Conservation (phyloP, 2,797 vertebrate species). For the Echiichthys vipera region DNA sequence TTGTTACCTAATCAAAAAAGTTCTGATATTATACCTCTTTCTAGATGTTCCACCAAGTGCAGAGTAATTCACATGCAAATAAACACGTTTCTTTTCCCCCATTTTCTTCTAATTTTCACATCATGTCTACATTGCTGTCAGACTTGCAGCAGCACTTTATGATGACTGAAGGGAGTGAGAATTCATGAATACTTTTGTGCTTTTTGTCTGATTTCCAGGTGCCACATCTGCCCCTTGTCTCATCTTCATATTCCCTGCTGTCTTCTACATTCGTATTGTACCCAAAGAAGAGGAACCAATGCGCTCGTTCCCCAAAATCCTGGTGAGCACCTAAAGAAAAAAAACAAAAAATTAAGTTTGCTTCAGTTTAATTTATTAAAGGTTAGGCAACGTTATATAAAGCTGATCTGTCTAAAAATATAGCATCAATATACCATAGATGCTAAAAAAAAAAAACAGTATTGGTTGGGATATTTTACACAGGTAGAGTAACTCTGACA, state of each 20-base stretch:
- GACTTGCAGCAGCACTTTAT: slow-evolving; percentile 9
- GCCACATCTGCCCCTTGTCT: slow-evolving; percentile 97
- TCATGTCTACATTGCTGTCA: background rate
- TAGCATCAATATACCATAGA: too few species aligned
- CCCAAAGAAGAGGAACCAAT: slow-evolving; percentile 93
- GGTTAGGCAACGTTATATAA: background rate
- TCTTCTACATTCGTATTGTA: slow-evolving; percentile 97
- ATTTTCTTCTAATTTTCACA: background rate
- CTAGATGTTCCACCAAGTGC: background rate
- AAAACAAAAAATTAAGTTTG: background rate
- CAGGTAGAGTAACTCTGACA: background rate
- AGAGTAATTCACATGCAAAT: background rate
- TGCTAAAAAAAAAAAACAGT: background rate
- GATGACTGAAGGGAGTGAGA: slow-evolving; percentile 1
- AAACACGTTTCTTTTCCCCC: background rate
- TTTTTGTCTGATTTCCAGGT: slow-evolving; percentile 80
- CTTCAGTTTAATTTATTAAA: background rate
- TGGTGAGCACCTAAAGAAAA: slow-evolving; percentile 82
- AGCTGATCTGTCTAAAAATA: too few species aligned
- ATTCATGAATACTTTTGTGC: slow-evolving; percentile 21
- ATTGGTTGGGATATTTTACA: background rate
- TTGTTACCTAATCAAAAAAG: background rate
- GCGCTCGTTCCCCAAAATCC: slow-evolving; percentile 90
- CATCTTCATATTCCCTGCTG: slow-evolving; percentile 98
- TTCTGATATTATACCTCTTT: background rate